phyloP scores from a whole-genome alignment of 2,888 invertebrate species.

The Lamellibrachia columna region DNA sequence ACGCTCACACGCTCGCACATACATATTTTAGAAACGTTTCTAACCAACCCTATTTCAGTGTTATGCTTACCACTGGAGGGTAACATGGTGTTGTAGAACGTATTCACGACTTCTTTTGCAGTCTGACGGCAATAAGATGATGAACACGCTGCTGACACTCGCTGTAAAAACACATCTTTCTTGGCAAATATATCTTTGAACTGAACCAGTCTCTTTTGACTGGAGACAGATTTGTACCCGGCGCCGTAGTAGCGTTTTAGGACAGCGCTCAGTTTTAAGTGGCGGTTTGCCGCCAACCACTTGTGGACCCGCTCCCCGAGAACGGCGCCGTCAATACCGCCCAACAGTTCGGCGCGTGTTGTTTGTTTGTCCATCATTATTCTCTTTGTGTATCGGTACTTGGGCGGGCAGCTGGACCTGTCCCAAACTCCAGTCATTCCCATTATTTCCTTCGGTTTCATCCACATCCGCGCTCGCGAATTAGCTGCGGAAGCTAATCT shows the following conservation, averaged over 20 bases:
- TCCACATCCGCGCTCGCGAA: not conserved
- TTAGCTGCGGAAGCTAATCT: not conserved
- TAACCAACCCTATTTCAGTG: no score
- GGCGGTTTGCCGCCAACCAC: not conserved
- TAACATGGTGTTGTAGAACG: not conserved
- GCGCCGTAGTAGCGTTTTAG: not conserved
- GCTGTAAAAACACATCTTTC: not conserved
- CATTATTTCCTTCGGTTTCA: not conserved
- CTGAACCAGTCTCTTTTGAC: not conserved
- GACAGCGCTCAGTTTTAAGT: not conserved
- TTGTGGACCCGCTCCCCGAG: not conserved
- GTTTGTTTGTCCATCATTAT: not conserved
- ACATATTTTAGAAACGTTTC: no score
- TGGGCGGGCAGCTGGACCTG: not conserved
- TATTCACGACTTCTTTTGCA: not conserved
- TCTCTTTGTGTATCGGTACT: not conserved
- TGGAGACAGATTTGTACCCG: not conserved
- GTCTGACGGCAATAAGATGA: not conserved
- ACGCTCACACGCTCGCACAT: no score
- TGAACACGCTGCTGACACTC: not conserved
- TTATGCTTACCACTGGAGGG: not conserved
- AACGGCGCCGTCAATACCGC: not conserved
- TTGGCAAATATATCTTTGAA: not conserved
- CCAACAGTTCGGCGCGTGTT: not conserved
- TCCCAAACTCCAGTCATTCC: not conserved